Base-by-base conservation (phyloP, 2,797 vertebrate species). In the Malurus splendens region DNA sequence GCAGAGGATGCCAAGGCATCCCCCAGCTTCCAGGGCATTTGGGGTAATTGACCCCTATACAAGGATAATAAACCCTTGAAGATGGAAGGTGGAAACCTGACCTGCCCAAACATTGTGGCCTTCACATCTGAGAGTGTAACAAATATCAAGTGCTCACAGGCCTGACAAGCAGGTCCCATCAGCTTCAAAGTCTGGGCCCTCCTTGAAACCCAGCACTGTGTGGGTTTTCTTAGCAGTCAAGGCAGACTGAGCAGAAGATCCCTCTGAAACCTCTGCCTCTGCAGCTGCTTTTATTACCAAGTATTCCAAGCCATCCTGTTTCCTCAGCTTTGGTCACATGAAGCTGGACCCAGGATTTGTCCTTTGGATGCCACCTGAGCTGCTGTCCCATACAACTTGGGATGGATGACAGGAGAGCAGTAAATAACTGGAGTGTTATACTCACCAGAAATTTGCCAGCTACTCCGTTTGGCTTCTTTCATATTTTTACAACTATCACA, bases 131-230 rank as follows among this genome's bases (percentile, higher is more conserved):
- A 56, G 39, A 10, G 4, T 25, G 2, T 9, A 38, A 59, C 64
- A 64, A 62, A 9, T 4, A 56, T 9, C n/a, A 54, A 36, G 23
- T 19, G 20, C 12, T 57, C 27, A 22, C 25, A 6, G 24, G 9
- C 6, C 42, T 51, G 6, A 55, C 48, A 33, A 45, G 28, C 15
- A 83, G 75, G 28, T 59, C 12, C 28, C 36, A 67, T 24, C 39
- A 68, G 4, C 6, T 12, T 30, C 42, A 33, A 13, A 23, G 7
- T 18, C 64, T 61, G 24, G 2, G 8, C 6, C 27, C 14, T 41
- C 22, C 52, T 19, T 33, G 14, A 44, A 16, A 57, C 4, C 3
- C 38, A 33, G 16, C 3, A 3, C 2, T 7, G 4, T 0, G 0
- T 5, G 4, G 6, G 32, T 64, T 33, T 78, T 42, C 32, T 51